A percentile compares a stretch with the other conserved stretches of the same genome.
Evolutionary conservation across 2,797 vertebrate genomes (phyloP).

Genomic region (Echiichthys vipera): DNA sequence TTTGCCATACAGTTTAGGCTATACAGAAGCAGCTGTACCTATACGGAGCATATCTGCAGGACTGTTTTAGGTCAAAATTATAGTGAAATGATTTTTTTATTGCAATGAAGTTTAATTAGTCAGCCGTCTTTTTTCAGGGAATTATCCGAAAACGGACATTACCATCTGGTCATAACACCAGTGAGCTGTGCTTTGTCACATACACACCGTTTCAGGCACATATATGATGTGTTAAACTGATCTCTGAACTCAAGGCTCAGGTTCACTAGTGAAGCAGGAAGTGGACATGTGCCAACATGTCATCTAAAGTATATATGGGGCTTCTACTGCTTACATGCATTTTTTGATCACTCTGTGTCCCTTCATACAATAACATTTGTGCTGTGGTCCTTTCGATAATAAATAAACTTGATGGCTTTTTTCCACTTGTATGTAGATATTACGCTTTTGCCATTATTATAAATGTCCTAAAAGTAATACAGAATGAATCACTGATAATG

Average conservation of each 20-base stretch:
- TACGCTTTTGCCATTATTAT: constrained; percentile 4
- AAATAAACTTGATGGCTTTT: background rate
- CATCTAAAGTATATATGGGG: background rate
- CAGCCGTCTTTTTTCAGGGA: background rate
- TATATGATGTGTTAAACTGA: background rate
- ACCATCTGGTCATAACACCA: background rate
- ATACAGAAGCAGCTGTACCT: background rate
- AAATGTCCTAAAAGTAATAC: constrained; percentile 2
- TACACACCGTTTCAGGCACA: background rate
- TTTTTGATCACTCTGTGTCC: background rate
- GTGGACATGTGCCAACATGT: background rate
- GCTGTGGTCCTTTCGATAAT: constrained; percentile 11
- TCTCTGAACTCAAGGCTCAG: background rate
- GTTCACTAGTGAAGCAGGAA: constrained; percentile 9
- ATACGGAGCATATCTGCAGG: background rate
- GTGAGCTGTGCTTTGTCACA: background rate
- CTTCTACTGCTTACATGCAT: constrained; percentile 4
- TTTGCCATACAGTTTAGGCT: background rate
- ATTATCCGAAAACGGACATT: background rate
- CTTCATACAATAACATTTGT: background rate
- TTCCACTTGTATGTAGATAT: constrained; percentile 14
- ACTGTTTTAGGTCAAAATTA: background rate
- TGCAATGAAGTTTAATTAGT: background rate
- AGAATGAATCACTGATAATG: constrained; percentile 31
- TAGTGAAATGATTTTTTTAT: background rate